phyloP scores from a whole-genome alignment of 2,888 invertebrate genomes.

The Ceraclea dissimilis region DNA sequence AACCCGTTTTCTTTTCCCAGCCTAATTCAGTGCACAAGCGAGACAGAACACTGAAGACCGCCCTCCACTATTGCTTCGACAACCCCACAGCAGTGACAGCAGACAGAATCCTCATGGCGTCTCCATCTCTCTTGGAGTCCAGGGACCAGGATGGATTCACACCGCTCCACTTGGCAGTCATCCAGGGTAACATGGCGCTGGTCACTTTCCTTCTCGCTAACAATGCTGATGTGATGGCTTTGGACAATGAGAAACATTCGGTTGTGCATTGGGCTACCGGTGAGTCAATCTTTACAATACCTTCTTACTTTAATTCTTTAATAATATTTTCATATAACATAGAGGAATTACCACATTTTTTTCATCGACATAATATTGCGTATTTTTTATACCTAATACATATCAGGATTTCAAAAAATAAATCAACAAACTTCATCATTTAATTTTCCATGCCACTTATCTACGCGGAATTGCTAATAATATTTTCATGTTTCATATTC shows the following conservation, averaged over 20 bases:
- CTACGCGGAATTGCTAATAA: too few relatives aligned
- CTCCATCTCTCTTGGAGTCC: constrained; percentile 76
- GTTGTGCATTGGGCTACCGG: constrained; percentile 98
- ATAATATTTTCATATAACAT: too few relatives aligned
- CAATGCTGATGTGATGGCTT: constrained; percentile 82
- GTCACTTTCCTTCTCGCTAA: constrained; percentile 80
- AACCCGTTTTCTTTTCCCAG: constrained; percentile 37
- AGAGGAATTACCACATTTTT: too few relatives aligned
- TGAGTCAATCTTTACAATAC: constrained; percentile 38
- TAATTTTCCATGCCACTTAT: too few relatives aligned
- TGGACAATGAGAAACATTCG: constrained; percentile 91
- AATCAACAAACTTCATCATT: too few relatives aligned
- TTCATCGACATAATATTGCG: too few relatives aligned
- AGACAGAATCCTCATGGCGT: constrained; percentile 75
- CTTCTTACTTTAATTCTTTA: too few relatives aligned
- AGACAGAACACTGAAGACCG: constrained; percentile 77
- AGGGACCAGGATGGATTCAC: constrained; percentile 93
- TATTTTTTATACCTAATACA: constrained; percentile 1
- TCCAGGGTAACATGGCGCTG: constrained; percentile 81
- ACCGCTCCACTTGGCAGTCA: constrained; percentile 90
- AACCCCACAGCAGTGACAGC: constrained; percentile 51
- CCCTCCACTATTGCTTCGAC: constrained; percentile 85
- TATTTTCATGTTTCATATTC: too few relatives aligned
- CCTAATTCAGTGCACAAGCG: constrained; percentile 57
- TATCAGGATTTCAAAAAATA: too few relatives aligned